These are phyloP conservation scores for Drosophila niveifrons DNA, from an alignment of 2,888 invertebrate genomes.

Conservation along the genomic window DNA sequence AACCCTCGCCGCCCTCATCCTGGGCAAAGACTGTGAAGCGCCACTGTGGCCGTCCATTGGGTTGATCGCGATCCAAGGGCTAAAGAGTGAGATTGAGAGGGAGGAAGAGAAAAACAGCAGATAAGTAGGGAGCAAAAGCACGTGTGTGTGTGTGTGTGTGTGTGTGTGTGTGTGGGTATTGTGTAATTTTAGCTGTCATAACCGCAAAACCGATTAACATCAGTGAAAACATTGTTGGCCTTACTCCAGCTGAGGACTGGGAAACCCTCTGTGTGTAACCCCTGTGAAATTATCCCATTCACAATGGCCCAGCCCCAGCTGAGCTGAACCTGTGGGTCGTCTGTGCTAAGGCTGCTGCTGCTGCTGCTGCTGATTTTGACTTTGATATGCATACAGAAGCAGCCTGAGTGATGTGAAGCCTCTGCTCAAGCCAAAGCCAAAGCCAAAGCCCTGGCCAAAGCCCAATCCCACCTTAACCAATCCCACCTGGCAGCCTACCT, in stretches of 20 bases:
- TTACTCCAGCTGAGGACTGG: constrained; percentile 5
- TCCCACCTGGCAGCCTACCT: constrained; percentile 41
- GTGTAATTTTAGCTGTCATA: constrained; percentile 76
- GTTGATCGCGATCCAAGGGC: constrained; percentile 98
- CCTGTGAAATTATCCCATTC: constrained; percentile 66
- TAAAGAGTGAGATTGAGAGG: constrained; percentile 80
- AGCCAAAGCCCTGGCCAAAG: constrained; percentile 28
- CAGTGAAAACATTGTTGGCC: constrained; percentile 49
- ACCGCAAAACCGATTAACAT: constrained; percentile 76
- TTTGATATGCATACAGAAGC: constrained; percentile 70
- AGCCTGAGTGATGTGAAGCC: constrained; percentile 66
- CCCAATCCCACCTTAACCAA: not conserved
- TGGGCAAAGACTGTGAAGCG: constrained; percentile 98
- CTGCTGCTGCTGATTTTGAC: constrained; percentile 73
- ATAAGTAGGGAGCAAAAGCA: constrained; percentile 19
- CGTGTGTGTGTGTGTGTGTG: constrained; percentile 31
- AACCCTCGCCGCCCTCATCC: constrained; percentile 97
- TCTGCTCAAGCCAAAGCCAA: not conserved
- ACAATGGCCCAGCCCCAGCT: constrained; percentile 46
- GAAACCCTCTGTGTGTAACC: constrained; percentile 25
- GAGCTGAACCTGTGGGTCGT: constrained; percentile 41
- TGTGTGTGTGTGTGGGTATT: constrained; percentile 43
- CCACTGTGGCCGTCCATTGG: constrained; percentile 98
- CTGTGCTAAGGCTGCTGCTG: constrained; percentile 34
- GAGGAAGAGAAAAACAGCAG: constrained; percentile 3